Percentiles rank a stretch among this genome's conserved stretches.
These are phyloP conservation scores for Gymnosoma rotundatum DNA, from an alignment of 2,888 invertebrate species.

Conservation along the genomic window DNA sequence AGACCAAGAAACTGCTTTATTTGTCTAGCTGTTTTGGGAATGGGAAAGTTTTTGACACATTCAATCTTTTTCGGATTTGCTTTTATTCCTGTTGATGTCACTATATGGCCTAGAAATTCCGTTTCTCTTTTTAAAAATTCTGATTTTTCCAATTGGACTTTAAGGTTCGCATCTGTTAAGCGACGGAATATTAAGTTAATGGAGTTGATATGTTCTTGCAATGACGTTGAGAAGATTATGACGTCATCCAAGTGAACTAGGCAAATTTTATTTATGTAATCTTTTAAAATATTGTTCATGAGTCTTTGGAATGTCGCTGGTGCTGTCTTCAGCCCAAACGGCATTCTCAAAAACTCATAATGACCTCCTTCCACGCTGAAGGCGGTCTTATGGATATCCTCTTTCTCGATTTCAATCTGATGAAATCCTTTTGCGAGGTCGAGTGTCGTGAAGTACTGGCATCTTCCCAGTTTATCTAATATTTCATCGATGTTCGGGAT, in stretches of 20 bases:
- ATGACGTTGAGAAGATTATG: constrained; percentile 63
- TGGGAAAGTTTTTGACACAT: constrained; percentile 59
- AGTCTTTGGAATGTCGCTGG: constrained; percentile 71
- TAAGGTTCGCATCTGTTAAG: constrained; percentile 53
- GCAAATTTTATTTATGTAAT: constrained; percentile 59
- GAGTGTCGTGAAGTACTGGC: constrained; percentile 65
- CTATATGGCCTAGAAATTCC: constrained; percentile 50
- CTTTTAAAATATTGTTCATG: constrained; percentile 62
- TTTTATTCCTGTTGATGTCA: constrained; percentile 50
- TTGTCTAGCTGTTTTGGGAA: constrained; percentile 66
- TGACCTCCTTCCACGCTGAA: constrained; percentile 63
- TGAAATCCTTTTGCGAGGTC: constrained; percentile 69
- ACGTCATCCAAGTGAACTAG: constrained; percentile 69
- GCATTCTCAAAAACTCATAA: constrained; percentile 70
- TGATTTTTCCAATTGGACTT: constrained; percentile 55
- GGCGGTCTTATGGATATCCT: constrained; percentile 66
- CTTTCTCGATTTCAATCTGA: constrained; percentile 65
- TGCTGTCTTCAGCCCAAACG: constrained; percentile 70
- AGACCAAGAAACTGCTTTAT: constrained; percentile 68
- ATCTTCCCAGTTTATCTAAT: constrained; percentile 52
- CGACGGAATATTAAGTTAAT: constrained; percentile 35
- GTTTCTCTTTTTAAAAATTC: constrained; percentile 64
- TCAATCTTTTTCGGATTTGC: constrained; percentile 65
- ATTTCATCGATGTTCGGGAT: constrained; percentile 58
- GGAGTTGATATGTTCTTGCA: constrained; percentile 54